These are phyloP conservation scores for Okamejei kenojei DNA, from an alignment of 2,797 vertebrate species.

Conservation along the genomic window DNA sequence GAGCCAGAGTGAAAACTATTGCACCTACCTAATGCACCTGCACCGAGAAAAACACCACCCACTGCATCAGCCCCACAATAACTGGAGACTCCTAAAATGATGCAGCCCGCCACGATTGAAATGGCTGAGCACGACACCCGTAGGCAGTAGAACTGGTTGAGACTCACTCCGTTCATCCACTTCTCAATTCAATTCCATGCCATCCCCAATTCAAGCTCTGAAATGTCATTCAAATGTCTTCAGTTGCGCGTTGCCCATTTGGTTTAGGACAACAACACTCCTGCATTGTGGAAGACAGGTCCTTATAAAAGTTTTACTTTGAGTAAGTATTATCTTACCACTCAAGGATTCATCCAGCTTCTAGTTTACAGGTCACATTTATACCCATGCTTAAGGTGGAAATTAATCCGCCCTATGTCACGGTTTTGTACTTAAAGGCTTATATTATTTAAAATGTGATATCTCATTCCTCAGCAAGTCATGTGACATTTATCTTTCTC, in stretches of 20 bases:
- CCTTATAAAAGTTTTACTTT: constrained; percentile 36
- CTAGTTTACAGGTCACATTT: background rate
- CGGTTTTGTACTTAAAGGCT: background rate
- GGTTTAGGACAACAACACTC: background rate
- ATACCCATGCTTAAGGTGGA: background rate
- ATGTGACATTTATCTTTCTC: too few relatives aligned
- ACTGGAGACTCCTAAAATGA: constrained; percentile 72
- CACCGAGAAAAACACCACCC: constrained; percentile 68
- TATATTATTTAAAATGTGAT: background rate
- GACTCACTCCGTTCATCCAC: constrained; percentile 66
- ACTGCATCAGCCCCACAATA: constrained; percentile 69
- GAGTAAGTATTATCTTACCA: constrained; percentile 20
- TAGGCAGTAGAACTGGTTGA: constrained; percentile 69
- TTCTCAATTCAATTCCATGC: constrained; percentile 24
- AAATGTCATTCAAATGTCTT: background rate
- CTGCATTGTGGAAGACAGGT: background rate
- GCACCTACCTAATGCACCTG: constrained; percentile 66
- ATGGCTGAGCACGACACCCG: constrained; percentile 70
- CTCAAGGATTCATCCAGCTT: background rate
- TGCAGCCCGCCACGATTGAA: constrained; percentile 72
- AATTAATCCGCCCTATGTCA: background rate
- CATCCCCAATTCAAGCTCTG: too few relatives aligned
- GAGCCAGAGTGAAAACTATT: background rate
- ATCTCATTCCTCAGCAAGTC: background rate
- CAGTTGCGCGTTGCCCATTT: background rate